phyloP scores from a whole-genome alignment of 2,888 invertebrate species.

The Trisateles emortualis region DNA sequence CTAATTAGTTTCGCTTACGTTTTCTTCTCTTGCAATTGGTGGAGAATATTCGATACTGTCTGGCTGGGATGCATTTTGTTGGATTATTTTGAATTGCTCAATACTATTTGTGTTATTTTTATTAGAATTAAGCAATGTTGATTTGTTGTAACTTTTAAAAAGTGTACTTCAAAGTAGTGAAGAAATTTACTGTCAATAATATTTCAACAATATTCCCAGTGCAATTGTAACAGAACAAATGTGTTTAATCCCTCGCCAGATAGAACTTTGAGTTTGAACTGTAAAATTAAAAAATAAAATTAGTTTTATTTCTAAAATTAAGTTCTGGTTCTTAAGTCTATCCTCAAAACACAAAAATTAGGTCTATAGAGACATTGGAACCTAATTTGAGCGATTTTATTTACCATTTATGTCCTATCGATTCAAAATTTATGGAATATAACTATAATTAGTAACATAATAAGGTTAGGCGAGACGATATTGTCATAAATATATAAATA shows the following conservation, averaged over 20 bases:
- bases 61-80: conserved; percentile 79
- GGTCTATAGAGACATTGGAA: conserved; percentile 71
- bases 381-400: conserved; percentile 79
- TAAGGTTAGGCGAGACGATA: conserved; percentile 88
- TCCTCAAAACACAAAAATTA: conserved; percentile 71
- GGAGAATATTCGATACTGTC: conserved; percentile 70
- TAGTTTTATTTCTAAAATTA: conserved; percentile 73
- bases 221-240: conserved; percentile 37
- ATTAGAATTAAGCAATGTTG: conserved; percentile 70
- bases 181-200: conserved; percentile 2
- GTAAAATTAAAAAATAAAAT: conserved; percentile 65
- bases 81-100: conserved; percentile 76
- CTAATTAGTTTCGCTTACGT: conserved; percentile 76
- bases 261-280: conserved; percentile 69
- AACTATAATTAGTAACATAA: conserved; percentile 86
- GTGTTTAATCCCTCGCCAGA: conserved; percentile 76
- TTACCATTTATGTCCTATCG: conserved; percentile 85
- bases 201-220: conserved; percentile 32
- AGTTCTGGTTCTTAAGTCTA: conserved; percentile 76
- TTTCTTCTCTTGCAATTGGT: conserved; percentile 65
- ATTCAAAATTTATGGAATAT: conserved; percentile 86
- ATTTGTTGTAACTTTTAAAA: conserved; percentile 53
- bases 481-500: conserved; percentile 88
- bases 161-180: conserved; percentile 20
- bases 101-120: conserved; percentile 75